A percentile compares a stretch with the other conserved stretches of the same genome.
These are phyloP conservation scores for Scomber colias DNA, from an alignment of 2,113 vertebrate genomes.

Conservation along the genomic window DNA sequence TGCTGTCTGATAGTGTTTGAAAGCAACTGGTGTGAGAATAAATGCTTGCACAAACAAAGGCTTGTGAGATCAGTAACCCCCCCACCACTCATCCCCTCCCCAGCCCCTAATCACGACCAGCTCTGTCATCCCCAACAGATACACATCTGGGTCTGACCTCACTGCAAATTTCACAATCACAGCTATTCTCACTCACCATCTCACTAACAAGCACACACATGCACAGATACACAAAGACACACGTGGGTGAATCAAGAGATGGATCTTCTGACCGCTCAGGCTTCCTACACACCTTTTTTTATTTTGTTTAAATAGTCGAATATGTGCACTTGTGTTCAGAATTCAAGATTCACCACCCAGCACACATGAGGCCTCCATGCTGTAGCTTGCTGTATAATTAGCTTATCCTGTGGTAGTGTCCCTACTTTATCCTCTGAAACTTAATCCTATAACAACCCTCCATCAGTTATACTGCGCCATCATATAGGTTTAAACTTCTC, in stretches of 20 bases:
- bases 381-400: constrained; percentile 67
- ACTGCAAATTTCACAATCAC: constrained; percentile 80
- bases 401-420: constrained; percentile 70
- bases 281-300: neutral
- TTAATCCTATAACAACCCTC: constrained; percentile 71
- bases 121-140: constrained; percentile 84
- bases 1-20: constrained; percentile 32
- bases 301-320: neutral
- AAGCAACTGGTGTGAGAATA: constrained; percentile 50
- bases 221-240: constrained; percentile 35
- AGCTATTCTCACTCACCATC: constrained; percentile 62
- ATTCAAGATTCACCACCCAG: constrained; percentile 10
- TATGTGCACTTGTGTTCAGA: constrained; percentile 5
- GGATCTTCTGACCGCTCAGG: constrained; percentile 10
- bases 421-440: constrained; percentile 70
- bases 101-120: constrained; percentile 82
- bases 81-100: too few relatives aligned
- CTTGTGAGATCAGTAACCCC: constrained; percentile 78
- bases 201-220: neutral
- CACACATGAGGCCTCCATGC: constrained; percentile 3
- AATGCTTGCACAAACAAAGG: constrained; percentile 68
- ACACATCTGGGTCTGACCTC: constrained; percentile 89
- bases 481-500: constrained; percentile 15
- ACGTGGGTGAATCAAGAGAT: constrained; percentile 14
- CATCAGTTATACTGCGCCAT: constrained; percentile 27